Evolutionary conservation across 2,888 invertebrate genomes (phyloP), one percentile per base, ranked within the genome.

Genomic region (Cosmopolites sordidus): DNA sequence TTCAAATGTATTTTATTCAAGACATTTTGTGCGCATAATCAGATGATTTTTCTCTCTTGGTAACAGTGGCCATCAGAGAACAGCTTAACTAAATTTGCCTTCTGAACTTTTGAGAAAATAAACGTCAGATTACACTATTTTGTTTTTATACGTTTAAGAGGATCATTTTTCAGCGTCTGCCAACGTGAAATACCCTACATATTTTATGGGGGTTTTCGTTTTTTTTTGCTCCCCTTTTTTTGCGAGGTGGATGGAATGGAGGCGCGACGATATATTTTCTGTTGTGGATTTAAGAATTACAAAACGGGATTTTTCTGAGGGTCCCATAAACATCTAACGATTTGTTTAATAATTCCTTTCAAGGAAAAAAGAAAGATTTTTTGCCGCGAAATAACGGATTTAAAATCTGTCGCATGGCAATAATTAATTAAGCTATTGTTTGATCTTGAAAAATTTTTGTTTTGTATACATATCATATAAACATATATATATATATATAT

Each of bases 21-120:
- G 37, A 17, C 1, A 44, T 12, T 45, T 45, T 37, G 18, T 16
- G 45, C 38, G 14, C 43, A 33, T 48, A 48, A 48, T 50, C 3
- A 43, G 18, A 43, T 12, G 12, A 52, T 47, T 52, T 47, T 47
- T 47, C 47, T 37, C 43, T 37, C 11, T 17, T 33, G 45, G 22
- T 5, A 45, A 45, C 45, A 18, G 17, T 22, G 38, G 45, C 37
- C 33, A 42, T 22, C 22, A 43, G n/a, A 38, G 41, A 22, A 48
- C 51, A 37, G 55, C 51, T 56, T 56, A 56, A 56, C 51, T 44
- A 48, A 56, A 56, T 56, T 49, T 51, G 56, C 56, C 56, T 56
- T 49, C 37, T 50, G 46, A 48, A 50, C 54, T 51, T 47, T 47
- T 38, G 44, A 48, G 51, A 56, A 49, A 51, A 52, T 52, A 52